Evolutionary conservation across 2,113 vertebrate species (phyloP).

Genomic region (Lepus americanus): DNA sequence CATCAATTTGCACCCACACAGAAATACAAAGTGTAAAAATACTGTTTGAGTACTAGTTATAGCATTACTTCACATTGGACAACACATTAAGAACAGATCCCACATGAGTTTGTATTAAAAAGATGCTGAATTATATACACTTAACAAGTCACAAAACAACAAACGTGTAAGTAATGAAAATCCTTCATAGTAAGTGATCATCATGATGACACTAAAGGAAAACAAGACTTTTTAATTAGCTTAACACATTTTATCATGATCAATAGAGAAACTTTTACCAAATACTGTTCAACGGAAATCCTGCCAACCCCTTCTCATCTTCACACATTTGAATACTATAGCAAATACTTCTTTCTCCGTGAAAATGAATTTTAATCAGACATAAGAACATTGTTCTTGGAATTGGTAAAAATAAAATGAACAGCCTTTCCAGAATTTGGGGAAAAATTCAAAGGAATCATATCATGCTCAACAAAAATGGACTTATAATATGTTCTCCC

Average conservation of each 20-base stretch:
- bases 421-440: background rate
- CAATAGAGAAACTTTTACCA: background rate
- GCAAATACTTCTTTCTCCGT: background rate
- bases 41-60: too few species aligned
- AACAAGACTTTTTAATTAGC: slow-evolving; percentile 63
- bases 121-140: slow-evolving; percentile 50
- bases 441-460: background rate
- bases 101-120: slow-evolving; percentile 50
- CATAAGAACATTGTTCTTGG: background rate
- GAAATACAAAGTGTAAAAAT: too few species aligned
- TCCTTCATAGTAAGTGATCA: slow-evolving; percentile 51
- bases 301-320: background rate
- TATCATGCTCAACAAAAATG: background rate
- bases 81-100: too few species aligned
- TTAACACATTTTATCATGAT: slow-evolving; percentile 58
- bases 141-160: slow-evolving; percentile 73
- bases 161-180: slow-evolving; percentile 73
- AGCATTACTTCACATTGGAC: too few species aligned
- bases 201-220: slow-evolving; percentile 51
- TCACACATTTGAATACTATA: slow-evolving; percentile 34
- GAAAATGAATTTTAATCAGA: slow-evolving; percentile 2
- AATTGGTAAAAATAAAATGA: background rate
- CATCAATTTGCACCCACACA: too few species aligned
- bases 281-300: background rate
- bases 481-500: background rate